Conservation (phyloP, 1,140 invertebrate genomes). For the Ericerus pela region DNA sequence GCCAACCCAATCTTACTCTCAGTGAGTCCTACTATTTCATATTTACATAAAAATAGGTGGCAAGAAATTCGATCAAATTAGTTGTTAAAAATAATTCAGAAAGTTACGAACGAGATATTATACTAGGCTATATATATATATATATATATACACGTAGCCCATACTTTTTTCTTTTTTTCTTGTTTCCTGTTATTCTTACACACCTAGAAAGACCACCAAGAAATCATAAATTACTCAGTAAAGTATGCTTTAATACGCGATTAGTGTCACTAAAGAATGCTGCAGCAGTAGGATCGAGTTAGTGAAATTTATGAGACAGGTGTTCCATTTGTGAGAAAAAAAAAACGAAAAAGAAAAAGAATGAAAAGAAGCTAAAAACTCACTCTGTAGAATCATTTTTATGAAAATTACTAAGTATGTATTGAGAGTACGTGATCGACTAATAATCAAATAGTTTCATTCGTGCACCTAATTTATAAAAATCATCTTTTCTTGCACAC, state of each 20-base stretch:
- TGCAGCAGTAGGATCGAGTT: slow-evolving; percentile 6
- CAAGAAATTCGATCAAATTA: not conserved
- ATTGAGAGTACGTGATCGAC: too few species aligned
- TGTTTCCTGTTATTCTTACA: slow-evolving; percentile 7
- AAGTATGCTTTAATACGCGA: slow-evolving; percentile 8
- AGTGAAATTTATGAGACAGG: slow-evolving; percentile 7
- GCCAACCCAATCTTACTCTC: not conserved
- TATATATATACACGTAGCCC: too few species aligned
- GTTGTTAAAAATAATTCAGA: slow-evolving; percentile 8
- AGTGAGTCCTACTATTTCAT: not conserved
- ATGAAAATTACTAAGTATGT: too few species aligned
- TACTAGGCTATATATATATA: too few species aligned
- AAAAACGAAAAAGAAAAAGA: too few species aligned
- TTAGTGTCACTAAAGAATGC: slow-evolving; percentile 8
- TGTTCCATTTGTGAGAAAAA: too few species aligned
- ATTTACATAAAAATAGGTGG: slow-evolving; percentile 6
- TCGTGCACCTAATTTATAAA: too few species aligned
- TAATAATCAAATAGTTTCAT: too few species aligned
- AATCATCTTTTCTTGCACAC: too few species aligned
- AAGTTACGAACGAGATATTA: slow-evolving; percentile 1
- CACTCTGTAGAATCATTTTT: too few species aligned
- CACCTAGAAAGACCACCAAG: slow-evolving; percentile 3
- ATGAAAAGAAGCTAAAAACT: too few species aligned
- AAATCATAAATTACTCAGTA: slow-evolving; percentile 6
- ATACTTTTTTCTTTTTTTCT: too few species aligned